Evolutionary conservation across 2,888 invertebrate genomes (phyloP).

Genomic region (Drosophila robusta): DNA sequence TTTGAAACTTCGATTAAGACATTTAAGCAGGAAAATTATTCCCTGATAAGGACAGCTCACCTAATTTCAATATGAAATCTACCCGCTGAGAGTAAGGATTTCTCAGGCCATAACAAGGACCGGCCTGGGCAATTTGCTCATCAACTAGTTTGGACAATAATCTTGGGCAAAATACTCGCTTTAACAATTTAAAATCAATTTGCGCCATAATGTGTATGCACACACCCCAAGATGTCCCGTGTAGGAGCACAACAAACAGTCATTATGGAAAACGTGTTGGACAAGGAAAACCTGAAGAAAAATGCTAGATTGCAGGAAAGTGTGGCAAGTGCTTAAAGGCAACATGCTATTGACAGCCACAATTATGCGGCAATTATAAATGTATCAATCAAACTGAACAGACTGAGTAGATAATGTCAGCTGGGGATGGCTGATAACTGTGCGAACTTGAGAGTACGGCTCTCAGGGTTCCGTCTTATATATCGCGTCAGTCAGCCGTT

Average conservation of each 20-base stretch:
- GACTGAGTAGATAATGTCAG: constrained; percentile 1
- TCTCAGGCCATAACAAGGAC: constrained; percentile 1
- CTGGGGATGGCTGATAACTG: background rate
- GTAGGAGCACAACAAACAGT: constrained; percentile 24
- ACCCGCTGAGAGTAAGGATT: background rate
- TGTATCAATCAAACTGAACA: constrained; percentile 58
- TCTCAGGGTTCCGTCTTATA: background rate
- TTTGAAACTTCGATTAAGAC: too few species aligned
- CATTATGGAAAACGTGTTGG: constrained; percentile 58
- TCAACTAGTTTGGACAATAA: constrained; percentile 21
- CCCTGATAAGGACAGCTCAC: background rate
- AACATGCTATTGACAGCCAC: constrained; percentile 50
- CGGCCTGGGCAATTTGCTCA: constrained; percentile 10
- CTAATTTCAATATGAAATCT: constrained; percentile 3
- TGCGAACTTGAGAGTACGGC: background rate
- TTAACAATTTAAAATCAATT: constrained; percentile 80
- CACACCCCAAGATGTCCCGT: constrained; percentile 27
- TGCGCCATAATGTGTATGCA: constrained; percentile 48
- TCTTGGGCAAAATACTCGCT: constrained; percentile 31
- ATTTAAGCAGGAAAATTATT: background rate
- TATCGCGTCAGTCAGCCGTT: constrained; percentile 14
- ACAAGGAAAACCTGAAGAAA: background rate
- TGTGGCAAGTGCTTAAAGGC: constrained; percentile 65
- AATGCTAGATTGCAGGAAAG: constrained; percentile 37
- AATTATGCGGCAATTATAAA: constrained; percentile 71